Evolutionary conservation across 1,140 invertebrate species (phyloP).

Genomic region (Gonatopus flavifemur): DNA sequence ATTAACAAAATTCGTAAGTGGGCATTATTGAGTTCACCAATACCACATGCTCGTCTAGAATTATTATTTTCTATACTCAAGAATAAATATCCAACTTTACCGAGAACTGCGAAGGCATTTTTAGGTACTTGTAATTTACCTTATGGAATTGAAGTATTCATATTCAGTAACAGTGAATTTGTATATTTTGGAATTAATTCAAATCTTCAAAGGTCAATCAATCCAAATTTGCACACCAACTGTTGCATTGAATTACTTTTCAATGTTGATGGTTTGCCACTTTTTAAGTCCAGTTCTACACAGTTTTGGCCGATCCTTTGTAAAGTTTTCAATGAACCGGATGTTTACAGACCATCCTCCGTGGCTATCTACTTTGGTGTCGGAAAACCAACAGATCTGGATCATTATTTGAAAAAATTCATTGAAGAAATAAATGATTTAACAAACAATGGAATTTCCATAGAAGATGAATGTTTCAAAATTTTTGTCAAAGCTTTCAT

Average conservation of each 20-base stretch:
- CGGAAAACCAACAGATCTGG: conserved; percentile 13
- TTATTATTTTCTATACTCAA: no score
- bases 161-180: no score
- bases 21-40: no score
- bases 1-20: no score
- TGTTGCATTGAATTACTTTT: conserved; percentile 13
- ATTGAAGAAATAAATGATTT: conserved; percentile 15
- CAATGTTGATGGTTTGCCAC: conserved; percentile 23
- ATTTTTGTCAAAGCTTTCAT: conserved; percentile 17
- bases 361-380: conserved; percentile 16
- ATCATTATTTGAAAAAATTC: conserved; percentile 12
- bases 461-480: conserved; percentile 4
- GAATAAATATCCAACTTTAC: no score
- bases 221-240: conserved; percentile 10
- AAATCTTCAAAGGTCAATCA: conserved; percentile 9
- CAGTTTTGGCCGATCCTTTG: conserved; percentile 26
- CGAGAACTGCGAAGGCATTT: no score
- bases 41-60: no score
- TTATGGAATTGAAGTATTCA: no score
- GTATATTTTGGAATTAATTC: conserved; percentile 21
- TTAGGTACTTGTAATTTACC: no score
- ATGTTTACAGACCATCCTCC: conserved; percentile 16
- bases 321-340: conserved; percentile 11
- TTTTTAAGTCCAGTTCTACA: conserved; percentile 20
- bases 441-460: neutral